These are phyloP conservation scores for Pseudonaja textilis DNA, from an alignment of 2,113 vertebrate species.

Conservation along the genomic window DNA sequence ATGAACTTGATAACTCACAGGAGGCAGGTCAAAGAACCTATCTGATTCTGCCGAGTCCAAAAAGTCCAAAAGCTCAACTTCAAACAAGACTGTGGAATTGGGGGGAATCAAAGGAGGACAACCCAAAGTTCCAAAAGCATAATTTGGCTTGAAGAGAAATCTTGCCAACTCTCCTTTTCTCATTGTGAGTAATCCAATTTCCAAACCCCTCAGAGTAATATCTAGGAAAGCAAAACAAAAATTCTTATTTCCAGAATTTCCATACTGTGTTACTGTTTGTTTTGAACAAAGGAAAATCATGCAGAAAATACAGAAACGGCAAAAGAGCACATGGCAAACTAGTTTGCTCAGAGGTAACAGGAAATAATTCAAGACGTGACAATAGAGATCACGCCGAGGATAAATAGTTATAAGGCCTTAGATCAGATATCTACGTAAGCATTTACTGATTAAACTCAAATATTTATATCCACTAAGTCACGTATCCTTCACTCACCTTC, in stretches of 20 bases:
- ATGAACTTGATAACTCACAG: slow-evolving; percentile 66
- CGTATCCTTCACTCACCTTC: slow-evolving; percentile 71
- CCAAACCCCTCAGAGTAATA: slow-evolving; percentile 83
- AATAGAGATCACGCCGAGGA: neutral
- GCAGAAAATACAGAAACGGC: neutral
- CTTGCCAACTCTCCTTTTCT: slow-evolving; percentile 82
- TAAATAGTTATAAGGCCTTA: neutral
- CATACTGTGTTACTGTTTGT: neutral
- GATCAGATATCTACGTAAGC: neutral
- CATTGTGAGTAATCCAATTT: slow-evolving; percentile 87
- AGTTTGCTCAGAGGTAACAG: neutral
- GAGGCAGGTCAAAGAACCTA: slow-evolving; percentile 71
- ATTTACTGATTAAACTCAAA: neutral
- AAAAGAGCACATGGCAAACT: neutral
- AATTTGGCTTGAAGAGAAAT: slow-evolving; percentile 79
- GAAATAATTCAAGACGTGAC: neutral
- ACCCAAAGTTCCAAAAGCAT: slow-evolving; percentile 83
- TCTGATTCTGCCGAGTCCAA: slow-evolving; percentile 82
- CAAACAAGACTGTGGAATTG: slow-evolving; percentile 76
- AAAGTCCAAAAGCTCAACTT: slow-evolving; percentile 87
- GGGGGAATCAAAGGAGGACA: slow-evolving; percentile 86
- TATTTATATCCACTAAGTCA: too few relatives aligned
- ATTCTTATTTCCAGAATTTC: neutral
- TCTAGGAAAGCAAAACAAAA: slow-evolving; percentile 67
- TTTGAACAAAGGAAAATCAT: neutral